Conservation (phyloP, 2,113 vertebrate genomes). For the Grantiella picta region DNA sequence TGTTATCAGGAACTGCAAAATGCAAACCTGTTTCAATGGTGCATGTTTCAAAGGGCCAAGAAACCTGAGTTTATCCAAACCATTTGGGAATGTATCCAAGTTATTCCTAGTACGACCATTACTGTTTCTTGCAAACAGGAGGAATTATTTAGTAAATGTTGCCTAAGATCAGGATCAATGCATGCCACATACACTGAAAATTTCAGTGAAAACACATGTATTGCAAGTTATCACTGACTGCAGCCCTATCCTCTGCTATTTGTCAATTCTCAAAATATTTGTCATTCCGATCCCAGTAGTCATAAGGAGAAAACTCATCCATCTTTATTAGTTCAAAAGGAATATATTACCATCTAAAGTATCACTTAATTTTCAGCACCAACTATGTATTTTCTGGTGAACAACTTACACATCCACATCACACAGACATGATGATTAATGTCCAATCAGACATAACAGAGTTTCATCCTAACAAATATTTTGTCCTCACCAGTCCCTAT, state of each 20-base stretch:
- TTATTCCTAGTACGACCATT: background rate
- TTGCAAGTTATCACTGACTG: background rate
- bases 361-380: slow-evolving; percentile 32
- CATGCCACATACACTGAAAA: background rate
- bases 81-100: background rate
- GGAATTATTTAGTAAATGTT: background rate
- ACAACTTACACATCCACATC: background rate
- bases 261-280: background rate
- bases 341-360: slow-evolving; percentile 23
- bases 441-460: slow-evolving; percentile 17
- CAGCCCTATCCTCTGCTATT: background rate
- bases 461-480: slow-evolving; percentile 26
- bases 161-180: background rate
- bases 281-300: background rate
- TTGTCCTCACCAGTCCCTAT: slow-evolving; percentile 7
- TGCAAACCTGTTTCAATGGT: background rate
- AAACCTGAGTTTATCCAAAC: background rate
- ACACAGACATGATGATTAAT: background rate
- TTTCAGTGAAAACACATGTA: background rate
- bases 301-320: slow-evolving; percentile 24
- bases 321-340: slow-evolving; percentile 33
- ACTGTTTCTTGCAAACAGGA: background rate
- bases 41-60: background rate
- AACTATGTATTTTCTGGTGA: background rate
- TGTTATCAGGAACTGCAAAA: background rate